Evolutionary conservation across 2,113 vertebrate genomes (phyloP).

Genomic region (Planiliza haematocheilus): DNA sequence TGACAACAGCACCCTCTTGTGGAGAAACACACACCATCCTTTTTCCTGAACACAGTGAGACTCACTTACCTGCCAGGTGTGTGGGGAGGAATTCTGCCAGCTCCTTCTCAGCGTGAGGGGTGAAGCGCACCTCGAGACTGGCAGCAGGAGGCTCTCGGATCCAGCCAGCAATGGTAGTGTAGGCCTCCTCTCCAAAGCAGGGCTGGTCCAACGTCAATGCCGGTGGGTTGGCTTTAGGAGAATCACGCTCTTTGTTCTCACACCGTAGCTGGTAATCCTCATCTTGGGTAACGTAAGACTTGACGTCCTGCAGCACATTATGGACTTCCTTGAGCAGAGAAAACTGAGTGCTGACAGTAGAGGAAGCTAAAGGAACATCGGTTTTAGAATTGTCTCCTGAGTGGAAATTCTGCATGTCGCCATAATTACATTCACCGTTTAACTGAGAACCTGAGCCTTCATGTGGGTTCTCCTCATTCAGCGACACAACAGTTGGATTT

Average conservation of each 20-base stretch:
- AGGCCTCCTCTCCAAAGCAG: conserved; percentile 63
- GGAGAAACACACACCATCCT: conserved; percentile 21
- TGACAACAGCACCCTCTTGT: conserved; percentile 43
- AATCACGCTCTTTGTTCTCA: background rate
- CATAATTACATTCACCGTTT: background rate
- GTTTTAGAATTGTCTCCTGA: conserved; percentile 16
- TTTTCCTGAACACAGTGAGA: background rate
- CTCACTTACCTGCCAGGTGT: conserved; percentile 69
- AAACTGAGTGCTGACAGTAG: background rate
- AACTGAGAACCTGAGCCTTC: conserved; percentile 16
- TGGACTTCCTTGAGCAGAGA: conserved; percentile 24
- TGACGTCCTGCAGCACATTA: conserved; percentile 69
- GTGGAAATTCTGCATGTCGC: background rate
- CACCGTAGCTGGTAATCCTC: conserved; percentile 17
- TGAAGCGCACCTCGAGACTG: conserved; percentile 87
- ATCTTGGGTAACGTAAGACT: conserved; percentile 62
- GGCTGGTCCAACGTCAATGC: conserved; percentile 16
- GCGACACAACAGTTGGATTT: background rate
- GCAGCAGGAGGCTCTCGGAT: conserved; percentile 84
- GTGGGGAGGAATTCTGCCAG: conserved; percentile 80
- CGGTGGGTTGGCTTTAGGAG: background rate
- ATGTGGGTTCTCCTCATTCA: conserved; percentile 3
- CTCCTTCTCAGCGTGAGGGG: conserved; percentile 84
- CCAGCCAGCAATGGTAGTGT: conserved; percentile 84
- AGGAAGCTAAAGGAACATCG: background rate